Base-by-base conservation (phyloP, 53 echinoderm and acorn worm species). In the Luidia sarsii region DNA sequence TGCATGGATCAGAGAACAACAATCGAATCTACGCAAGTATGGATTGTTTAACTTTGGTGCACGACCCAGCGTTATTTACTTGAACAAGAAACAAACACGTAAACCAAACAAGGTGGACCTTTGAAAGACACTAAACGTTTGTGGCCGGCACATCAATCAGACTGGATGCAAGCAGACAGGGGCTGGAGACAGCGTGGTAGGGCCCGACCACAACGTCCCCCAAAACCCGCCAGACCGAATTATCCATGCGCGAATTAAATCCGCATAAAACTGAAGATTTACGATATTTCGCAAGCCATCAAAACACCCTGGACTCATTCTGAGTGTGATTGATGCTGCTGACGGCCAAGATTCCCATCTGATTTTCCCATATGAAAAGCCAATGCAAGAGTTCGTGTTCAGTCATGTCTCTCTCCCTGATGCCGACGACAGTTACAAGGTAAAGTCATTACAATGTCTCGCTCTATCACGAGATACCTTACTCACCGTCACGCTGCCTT, bases 401-500 rank as follows among this genome's bases (percentile, higher is more conserved):
- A 59, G 77, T 61, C 37, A 60, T 32, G 31, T 32, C 27, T 75
- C 55, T 57, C 25, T 46, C n/a, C 61, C 39, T 16, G n/a, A 15
- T 59, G 60, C 77, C 32, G 77, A 43, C 54, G 14, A 75, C 37
- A 32, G 33, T 7, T 70, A 61, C 34, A 77, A 60, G 77, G 77
- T 60, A 77, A 77, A 77, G 45, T 61, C 77, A 48, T 77, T 61
- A 77, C 9, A 7, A 15, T 33, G 57, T 77, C 77, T 60, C 77
- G 33, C 32, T 46, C 77, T 60, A 77, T 77, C 77, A 60, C 21
- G 10, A 45, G 43, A 19, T 21, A 8, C 77, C 60, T 77, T 77
- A 77, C 77, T 77, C 77, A 61, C 51, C 61, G 77, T 61, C 77
- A 77, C 45, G 62, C 43, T 46, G 77, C n/a, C n/a, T n/a, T n/a